Evolutionary conservation across 2,888 invertebrate species (phyloP), one percentile per base, ranked within the genome.

Genomic region (Clostera curtula): DNA sequence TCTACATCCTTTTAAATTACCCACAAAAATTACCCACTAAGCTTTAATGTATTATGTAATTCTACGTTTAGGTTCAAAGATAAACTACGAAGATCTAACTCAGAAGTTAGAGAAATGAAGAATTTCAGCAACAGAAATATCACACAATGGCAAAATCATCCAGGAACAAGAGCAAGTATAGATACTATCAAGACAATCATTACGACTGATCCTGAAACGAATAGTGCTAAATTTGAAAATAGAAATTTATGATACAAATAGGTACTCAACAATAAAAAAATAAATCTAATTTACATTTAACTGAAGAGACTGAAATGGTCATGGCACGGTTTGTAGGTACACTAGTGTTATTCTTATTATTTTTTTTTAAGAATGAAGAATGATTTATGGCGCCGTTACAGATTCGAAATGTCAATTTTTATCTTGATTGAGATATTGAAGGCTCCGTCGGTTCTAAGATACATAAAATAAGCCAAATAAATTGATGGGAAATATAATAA

Each of bases 31-130:
- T 18, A 3, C 8, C 3, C 8, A 3, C 8, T 4, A 18, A n/a
- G 7, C n/a, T 5, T 3, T 3, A 7, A 3, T 9, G 5, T 6
- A 5, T 3, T 11, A 12, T 9, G 2, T 8, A 19, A 37, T 62
- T 66, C 44, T 54, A 28, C 54, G 38, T 43, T 40, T 62, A 72
- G 72, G 72, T 55, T 70, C 30, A 64, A 64, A 56, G 58, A 57
- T 36, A 55, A 21, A 30, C 59, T 52, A 35, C 55, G 42, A 29
- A 46, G 44, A 25, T 38, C 50, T 12, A 28, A 49, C 13, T 42
- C 38, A 21, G 49, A 56, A 24, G 35, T 27, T 19, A 51, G 40
- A 24, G 54, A 59, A 25, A 24, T 56, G 27, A 52, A 27, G 23
- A 46, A 41, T 18, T 18, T 59, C 8, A 50, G 22, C 22, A 40